Evolutionary conservation across 1,140 invertebrate species (phyloP), one percentile per base, ranked within the genome.

Genomic region (Pachyrhynchus sulphureomaculatus): DNA sequence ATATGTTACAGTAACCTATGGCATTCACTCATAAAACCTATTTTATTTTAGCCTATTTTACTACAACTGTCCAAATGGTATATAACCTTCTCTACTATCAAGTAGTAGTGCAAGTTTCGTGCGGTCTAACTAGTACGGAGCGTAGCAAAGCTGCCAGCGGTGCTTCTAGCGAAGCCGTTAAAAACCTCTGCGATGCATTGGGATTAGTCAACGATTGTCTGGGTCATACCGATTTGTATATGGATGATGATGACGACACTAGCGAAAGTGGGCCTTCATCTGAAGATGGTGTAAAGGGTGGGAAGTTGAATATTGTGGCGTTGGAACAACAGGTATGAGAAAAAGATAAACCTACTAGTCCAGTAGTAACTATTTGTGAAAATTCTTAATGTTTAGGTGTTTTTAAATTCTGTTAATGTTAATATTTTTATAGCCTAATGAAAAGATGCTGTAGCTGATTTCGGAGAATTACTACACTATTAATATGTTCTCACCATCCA

Each of bases 71-170:
- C 0, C 88, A 90, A 72, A 85, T 89, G 64, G 78, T 96, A 29
- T 96, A 93, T 79, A 93, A 95, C 78, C 80, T 96, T 34, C 79
- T 89, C 36, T 95, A 92, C 77, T 88, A 95, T 74, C 93, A 96
- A 84, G 87, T 92, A 32, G 81, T 95, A 18, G 77, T 86, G 0
- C 86, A 88, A 76, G 69, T 92, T 5, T 88, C 82, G 26, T 87
- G 83, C 75, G 83, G 81, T 66, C 82, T 93, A 74, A 83, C 78
- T 49, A 76, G 71, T 24, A 61, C 78, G 4, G 79, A 83, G 70
- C 74, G 81, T 33, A 70, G 77, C 44, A 69, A 75, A 67, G 69
- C 63, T 8, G 53, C 45, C 18, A 52, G 32, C 45, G 47, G 61
- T 44, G 65, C 68, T 39, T 68, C 58, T 45, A 57, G 58, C 17